Evolutionary conservation across 2,113 vertebrate genomes (phyloP), one percentile per base, ranked within the genome.

Genomic region (Alces alces): DNA sequence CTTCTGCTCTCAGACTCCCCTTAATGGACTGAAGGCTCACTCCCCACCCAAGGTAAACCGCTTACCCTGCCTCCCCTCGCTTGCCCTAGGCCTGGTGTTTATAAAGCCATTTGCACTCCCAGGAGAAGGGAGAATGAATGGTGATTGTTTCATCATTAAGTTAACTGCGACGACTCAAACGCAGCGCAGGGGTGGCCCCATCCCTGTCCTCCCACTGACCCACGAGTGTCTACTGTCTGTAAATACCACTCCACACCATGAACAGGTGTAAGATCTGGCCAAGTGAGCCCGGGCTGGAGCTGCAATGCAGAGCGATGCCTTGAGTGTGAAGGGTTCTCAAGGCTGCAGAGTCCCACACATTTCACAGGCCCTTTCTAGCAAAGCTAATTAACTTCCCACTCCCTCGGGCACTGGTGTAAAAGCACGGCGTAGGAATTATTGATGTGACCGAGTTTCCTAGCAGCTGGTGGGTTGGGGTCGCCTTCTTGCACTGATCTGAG

Each of bases 21-120:
- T 96, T 95, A 95, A 96, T 94, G 96, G 93, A 96, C 96, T 60
- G 36, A 30, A 50, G 4, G 8, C 83, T 86, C 28, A 17, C 66
- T 76, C 30, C 13, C 27, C 19, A 33, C 58, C 86, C 55, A n/a
- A 86, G 95, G 92, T 92, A 95, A 28, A 84, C 78, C 3, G 3
- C 43, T 95, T 33, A 80, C 89, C n/a, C 87, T 66, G 2, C 73
- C 95, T 54, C 47, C 58, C 58, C 58, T 76, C 0, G 0, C 52
- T 85, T 1, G 47, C 88, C 86, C 25, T 17, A 57, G 97, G 96
- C 97, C 61, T 73, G 61, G 50, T 78, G 70, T 91, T 95, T 92
- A 89, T 83, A 80, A 97, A 97, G 61, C 79, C 94, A 78, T 94
- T 93, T 91, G 70, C 27, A 25, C 84, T 98, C 93, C 70, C 93